phyloP scores from a whole-genome alignment of 2,113 vertebrate species.

The Phrynosoma blainvillii region DNA sequence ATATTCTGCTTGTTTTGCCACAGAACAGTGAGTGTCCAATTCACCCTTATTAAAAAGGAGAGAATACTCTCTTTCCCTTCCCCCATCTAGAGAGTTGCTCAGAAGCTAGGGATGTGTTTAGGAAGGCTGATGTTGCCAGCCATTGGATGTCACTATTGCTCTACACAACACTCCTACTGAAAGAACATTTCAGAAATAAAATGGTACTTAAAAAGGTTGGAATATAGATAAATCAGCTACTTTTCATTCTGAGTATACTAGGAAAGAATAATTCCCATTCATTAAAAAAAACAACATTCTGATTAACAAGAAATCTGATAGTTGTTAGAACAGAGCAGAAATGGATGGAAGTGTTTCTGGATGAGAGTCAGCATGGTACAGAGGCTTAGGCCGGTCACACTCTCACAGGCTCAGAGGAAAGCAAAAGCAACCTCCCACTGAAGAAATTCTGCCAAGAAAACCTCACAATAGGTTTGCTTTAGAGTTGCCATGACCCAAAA shows the following conservation, averaged over 20 bases:
- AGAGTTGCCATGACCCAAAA: no score
- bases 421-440: no score
- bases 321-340: constrained; percentile 41
- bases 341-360: constrained; percentile 35
- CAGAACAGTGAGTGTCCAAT: constrained; percentile 22
- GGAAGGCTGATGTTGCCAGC: constrained; percentile 36
- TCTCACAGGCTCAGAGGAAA: no score
- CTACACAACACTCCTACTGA: constrained; percentile 49
- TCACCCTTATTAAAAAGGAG: constrained; percentile 6
- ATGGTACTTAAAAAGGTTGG: constrained; percentile 53
- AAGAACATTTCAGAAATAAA: constrained; percentile 1
- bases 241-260: constrained; percentile 36
- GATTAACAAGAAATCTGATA: constrained; percentile 21
- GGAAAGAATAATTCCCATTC: not conserved
- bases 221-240: constrained; percentile 42
- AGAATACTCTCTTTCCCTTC: not conserved
- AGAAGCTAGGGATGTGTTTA: constrained; percentile 13
- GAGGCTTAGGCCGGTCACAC: no score
- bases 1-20: constrained; percentile 12
- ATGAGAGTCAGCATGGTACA: not conserved
- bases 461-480: no score
- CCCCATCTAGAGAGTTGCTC: not conserved
- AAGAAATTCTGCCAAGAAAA: no score
- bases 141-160: constrained; percentile 80
- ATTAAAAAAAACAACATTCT: not conserved